A percentile compares a stretch with the other conserved stretches of the same genome.
These are phyloP conservation scores for Semicossyphus pulcher DNA, from an alignment of 2,113 vertebrate genomes.

Conservation along the genomic window DNA sequence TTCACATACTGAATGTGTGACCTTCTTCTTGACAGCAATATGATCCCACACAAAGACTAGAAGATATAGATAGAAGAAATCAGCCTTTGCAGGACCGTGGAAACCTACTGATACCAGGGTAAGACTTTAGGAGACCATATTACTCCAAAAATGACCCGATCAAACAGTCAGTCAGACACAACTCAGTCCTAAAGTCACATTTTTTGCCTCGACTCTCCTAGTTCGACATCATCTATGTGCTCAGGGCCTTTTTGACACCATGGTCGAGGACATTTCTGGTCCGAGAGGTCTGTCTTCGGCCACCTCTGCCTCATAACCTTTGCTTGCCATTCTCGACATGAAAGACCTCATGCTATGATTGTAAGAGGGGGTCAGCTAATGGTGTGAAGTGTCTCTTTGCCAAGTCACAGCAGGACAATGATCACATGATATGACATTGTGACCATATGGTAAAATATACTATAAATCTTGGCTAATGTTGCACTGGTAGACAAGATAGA, in stretches of 20 bases:
- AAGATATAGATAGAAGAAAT: background rate
- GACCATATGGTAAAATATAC: slow-evolving; percentile 13
- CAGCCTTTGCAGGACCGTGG: too few species aligned
- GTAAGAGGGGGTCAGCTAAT: background rate
- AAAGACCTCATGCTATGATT: background rate
- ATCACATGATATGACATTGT: slow-evolving; percentile 12
- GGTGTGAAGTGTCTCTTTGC: background rate
- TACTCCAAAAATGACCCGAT: background rate
- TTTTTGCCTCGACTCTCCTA: background rate
- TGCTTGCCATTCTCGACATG: background rate
- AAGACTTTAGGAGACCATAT: background rate
- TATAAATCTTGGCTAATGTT: background rate
- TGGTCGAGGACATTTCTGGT: background rate
- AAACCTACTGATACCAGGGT: too few species aligned
- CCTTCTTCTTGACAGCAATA: background rate
- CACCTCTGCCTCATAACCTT: background rate
- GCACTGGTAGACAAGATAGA: background rate
- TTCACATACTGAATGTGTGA: background rate
- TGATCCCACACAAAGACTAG: background rate
- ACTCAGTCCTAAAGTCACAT: background rate
- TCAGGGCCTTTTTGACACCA: background rate
- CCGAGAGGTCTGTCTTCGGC: background rate
- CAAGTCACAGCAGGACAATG: slow-evolving; percentile 1
- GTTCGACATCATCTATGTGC: background rate
- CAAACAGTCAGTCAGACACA: too few species aligned